Conservation (phyloP, 1,140 invertebrate genomes). For the Drosophila parvula region DNA sequence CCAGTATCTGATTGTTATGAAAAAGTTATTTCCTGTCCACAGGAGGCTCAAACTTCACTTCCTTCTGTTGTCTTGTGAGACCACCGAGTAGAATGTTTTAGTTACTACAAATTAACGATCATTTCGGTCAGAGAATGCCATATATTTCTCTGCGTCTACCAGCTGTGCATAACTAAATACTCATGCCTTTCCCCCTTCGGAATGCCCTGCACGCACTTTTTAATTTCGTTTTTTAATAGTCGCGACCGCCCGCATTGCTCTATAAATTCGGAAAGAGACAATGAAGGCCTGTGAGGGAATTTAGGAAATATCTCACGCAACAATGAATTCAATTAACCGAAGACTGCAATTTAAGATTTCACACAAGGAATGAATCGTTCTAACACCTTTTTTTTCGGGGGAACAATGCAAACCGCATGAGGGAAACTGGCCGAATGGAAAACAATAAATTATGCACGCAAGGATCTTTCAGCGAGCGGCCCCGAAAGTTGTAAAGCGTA, state of each 20-base stretch:
- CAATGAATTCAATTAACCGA: conserved; percentile 65
- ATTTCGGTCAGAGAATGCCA: conserved; percentile 8
- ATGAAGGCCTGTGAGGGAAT: conserved; percentile 5
- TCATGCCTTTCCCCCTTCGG: conserved; percentile 13
- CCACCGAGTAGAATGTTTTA: conserved; percentile 36
- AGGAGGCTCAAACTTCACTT: too few relatives aligned
- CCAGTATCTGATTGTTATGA: not conserved
- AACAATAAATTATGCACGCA: conserved; percentile 77
- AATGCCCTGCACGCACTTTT: conserved; percentile 65
- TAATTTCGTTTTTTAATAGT: conserved; percentile 51
- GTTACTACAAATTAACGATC: conserved; percentile 46
- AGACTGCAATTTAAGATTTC: conserved; percentile 78
- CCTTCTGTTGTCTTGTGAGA: not conserved
- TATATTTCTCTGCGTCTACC: conserved; percentile 27
- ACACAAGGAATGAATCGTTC: conserved; percentile 57
- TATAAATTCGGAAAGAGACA: conserved; percentile 52
- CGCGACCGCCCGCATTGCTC: conserved; percentile 71
- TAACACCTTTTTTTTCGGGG: conserved; percentile 65
- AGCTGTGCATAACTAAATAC: conserved; percentile 67
- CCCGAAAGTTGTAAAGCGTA: conserved; percentile 53
- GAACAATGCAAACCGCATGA: conserved; percentile 52
- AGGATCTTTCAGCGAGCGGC: conserved; percentile 62
- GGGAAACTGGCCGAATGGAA: conserved; percentile 26
- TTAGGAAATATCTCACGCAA: conserved; percentile 71
- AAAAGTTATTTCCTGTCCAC: conserved; percentile 10